Percentiles rank a stretch among this genome's conserved stretches.
Conservation (phyloP, 1,140 invertebrate genomes). For the Neodiprion virginianus region DNA sequence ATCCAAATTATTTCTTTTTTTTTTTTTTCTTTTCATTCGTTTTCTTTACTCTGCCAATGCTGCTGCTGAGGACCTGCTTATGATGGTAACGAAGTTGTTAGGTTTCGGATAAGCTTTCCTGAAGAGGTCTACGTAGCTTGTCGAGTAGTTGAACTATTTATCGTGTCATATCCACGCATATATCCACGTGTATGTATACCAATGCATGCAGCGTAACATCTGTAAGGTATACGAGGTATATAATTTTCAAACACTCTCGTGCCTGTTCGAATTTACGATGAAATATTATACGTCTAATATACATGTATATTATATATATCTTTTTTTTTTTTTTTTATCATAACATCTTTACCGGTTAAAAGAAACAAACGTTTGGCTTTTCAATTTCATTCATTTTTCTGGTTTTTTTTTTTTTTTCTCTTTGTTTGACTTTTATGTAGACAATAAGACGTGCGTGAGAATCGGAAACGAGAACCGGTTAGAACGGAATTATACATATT, state of each 20-base stretch:
- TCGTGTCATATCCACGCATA: neutral
- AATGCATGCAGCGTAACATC: neutral
- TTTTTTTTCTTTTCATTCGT: neutral
- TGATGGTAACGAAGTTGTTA: conserved; percentile 30
- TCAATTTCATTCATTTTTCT: neutral
- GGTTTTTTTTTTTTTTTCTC: neutral
- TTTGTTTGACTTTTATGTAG: neutral
- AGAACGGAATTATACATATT: neutral
- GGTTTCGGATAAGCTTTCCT: conserved; percentile 31
- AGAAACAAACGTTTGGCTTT: too few relatives aligned
- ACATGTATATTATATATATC: too few relatives aligned
- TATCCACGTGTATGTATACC: neutral
- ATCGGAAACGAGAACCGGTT: neutral
- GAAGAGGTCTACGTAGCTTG: neutral
- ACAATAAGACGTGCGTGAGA: neutral
- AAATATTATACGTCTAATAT: too few relatives aligned
- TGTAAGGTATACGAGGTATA: too few relatives aligned
- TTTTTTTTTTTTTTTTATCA: too few relatives aligned
- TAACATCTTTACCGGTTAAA: too few relatives aligned
- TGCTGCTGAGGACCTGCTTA: conserved; percentile 28
- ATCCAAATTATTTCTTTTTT: neutral
- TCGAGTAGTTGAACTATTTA: neutral
- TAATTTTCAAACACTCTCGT: too few relatives aligned
- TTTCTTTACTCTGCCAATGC: neutral
- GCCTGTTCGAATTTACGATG: too few relatives aligned